Percentiles rank a stretch among this genome's conserved stretches.
Conservation (phyloP, 92 coral and sea anemone species). For the Desmophyllum pertusum region DNA sequence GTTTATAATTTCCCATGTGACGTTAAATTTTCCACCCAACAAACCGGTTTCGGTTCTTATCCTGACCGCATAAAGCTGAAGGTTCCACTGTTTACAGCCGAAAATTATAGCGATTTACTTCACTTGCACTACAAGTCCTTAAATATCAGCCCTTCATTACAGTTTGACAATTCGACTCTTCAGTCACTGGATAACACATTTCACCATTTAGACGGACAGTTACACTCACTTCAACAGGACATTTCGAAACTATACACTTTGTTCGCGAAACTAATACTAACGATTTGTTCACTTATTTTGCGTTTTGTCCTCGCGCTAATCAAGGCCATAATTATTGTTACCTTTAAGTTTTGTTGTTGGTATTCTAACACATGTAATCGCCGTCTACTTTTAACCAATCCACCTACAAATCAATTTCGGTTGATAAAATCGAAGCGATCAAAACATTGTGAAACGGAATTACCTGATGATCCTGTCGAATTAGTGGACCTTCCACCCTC, state of each 20-base stretch:
- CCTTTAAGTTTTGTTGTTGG: neutral
- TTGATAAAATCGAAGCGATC: no score
- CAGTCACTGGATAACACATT: neutral
- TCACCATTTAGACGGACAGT: neutral
- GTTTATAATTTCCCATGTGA: conserved; percentile 62
- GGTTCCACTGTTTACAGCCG: conserved; percentile 34
- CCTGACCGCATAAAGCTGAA: conserved; percentile 36
- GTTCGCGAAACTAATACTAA: neutral
- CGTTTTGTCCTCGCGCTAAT: neutral
- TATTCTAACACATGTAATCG: neutral
- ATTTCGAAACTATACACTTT: neutral
- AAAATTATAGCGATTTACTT: neutral
- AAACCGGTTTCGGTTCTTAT: conserved; percentile 40
- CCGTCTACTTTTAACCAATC: no score
- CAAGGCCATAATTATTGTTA: neutral
- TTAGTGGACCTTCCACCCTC: no score
- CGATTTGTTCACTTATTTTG: neutral
- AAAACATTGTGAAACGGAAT: no score
- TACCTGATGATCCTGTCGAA: no score
- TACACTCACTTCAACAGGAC: neutral
- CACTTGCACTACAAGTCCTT: conserved; percentile 30
- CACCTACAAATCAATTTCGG: no score
- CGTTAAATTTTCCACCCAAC: conserved; percentile 22
- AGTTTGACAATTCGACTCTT: conserved; percentile 10
- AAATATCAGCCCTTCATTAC: conserved; percentile 1